These are phyloP conservation scores for Neofelis nebulosa DNA, from an alignment of 2,113 vertebrate genomes.

Conservation along the genomic window DNA sequence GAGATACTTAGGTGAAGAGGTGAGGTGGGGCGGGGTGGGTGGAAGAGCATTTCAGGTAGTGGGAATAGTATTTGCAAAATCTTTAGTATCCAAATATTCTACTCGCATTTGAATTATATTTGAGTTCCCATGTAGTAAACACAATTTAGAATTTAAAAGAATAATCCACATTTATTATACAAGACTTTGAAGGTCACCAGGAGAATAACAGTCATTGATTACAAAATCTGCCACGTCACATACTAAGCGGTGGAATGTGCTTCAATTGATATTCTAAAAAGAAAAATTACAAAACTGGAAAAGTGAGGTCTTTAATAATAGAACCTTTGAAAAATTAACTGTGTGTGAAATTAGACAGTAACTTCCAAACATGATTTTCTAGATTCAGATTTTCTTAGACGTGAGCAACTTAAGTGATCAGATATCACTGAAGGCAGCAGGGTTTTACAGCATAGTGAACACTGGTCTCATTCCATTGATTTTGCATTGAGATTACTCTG, in stretches of 20 bases:
- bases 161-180: not conserved
- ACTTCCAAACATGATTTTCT: constrained; percentile 12
- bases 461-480: not conserved
- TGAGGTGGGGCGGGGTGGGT: too few species aligned
- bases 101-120: not conserved
- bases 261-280: not conserved
- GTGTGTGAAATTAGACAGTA: not conserved
- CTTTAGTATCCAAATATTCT: not conserved
- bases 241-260: not conserved
- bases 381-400: not conserved
- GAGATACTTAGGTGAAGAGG: not conserved
- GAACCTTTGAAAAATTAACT: constrained; percentile 6
- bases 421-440: not conserved
- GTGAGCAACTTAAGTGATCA: not conserved
- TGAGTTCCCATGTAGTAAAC: not conserved
- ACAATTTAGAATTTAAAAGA: not conserved
- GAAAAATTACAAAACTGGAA: not conserved
- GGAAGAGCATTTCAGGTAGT: not conserved
- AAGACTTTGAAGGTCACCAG: not conserved
- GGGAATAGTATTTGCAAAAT: not conserved
- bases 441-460: not conserved
- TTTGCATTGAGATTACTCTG: not conserved
- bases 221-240: not conserved
- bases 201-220: not conserved
- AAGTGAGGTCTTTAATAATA: not conserved